phyloP scores from a whole-genome alignment of 2,113 vertebrate genomes.

The Calidris pugnax region DNA sequence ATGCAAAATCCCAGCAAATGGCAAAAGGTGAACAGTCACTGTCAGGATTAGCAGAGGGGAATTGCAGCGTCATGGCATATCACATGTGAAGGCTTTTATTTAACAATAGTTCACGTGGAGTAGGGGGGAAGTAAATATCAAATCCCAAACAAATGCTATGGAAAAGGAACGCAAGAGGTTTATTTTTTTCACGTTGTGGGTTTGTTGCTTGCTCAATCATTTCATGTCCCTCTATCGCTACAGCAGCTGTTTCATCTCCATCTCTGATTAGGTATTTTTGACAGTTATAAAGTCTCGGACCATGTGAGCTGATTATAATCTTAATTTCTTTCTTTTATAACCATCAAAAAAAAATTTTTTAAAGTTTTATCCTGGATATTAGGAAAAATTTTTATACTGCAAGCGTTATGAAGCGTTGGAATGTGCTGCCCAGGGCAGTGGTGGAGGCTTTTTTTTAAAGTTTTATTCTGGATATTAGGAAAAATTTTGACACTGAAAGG shows the following conservation, averaged over 20 bases:
- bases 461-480: neutral
- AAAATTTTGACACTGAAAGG: too few species aligned
- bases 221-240: neutral
- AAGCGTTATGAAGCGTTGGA: too few species aligned
- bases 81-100: constrained; percentile 21
- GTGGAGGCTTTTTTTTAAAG: neutral
- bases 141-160: constrained; percentile 9
- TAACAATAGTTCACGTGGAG: neutral
- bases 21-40: constrained; percentile 15
- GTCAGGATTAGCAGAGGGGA: constrained; percentile 19
- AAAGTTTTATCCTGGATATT: neutral
- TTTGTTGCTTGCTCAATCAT: neutral
- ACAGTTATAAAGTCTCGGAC: neutral
- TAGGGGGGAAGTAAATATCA: constrained; percentile 17
- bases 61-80: neutral
- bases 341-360: neutral
- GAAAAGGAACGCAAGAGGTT: neutral
- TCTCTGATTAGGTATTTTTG: constrained; percentile 5
- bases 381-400: too few species aligned
- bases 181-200: neutral
- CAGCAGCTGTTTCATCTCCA: constrained; percentile 23
- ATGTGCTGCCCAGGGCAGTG: too few species aligned
- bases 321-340: constrained; percentile 20
- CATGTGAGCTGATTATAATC: neutral
- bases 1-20: neutral